Conservation (phyloP, 2,113 vertebrate genomes). For the Glaucidium brasilianum region DNA sequence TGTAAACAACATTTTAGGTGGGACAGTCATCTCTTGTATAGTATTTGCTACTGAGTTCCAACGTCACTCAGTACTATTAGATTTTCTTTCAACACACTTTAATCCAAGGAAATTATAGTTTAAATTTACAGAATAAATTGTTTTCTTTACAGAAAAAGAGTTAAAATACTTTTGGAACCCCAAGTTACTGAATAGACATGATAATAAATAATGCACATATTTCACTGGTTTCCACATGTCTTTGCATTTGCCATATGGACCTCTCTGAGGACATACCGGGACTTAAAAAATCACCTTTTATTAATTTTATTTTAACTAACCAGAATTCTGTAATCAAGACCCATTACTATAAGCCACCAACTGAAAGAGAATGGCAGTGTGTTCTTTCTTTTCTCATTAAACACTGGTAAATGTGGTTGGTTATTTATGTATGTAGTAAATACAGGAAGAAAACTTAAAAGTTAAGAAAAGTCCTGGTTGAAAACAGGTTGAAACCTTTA, state of each 20-base stretch:
- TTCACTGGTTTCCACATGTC: neutral
- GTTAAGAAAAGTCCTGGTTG: neutral
- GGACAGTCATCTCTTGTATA: neutral
- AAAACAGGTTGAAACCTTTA: neutral
- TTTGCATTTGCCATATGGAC: neutral
- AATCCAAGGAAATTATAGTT: neutral
- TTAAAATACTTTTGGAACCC: neutral
- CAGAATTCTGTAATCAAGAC: neutral
- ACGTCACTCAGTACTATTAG: neutral
- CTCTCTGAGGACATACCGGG: neutral
- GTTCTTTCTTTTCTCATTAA: neutral
- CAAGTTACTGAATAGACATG: neutral
- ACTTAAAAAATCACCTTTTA: neutral
- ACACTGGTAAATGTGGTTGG: neutral
- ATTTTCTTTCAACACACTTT: neutral
- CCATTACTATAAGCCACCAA: neutral
- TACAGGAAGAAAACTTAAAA: neutral
- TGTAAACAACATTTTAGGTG: neutral
- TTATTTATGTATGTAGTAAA: neutral
- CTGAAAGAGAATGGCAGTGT: neutral
- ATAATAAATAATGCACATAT: neutral
- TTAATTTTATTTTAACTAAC: neutral
- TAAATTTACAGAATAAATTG: neutral
- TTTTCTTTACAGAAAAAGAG: neutral
- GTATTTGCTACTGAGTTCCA: neutral